Conservation (phyloP, 2,113 vertebrate genomes). For the Edolisoma coerulescens region DNA sequence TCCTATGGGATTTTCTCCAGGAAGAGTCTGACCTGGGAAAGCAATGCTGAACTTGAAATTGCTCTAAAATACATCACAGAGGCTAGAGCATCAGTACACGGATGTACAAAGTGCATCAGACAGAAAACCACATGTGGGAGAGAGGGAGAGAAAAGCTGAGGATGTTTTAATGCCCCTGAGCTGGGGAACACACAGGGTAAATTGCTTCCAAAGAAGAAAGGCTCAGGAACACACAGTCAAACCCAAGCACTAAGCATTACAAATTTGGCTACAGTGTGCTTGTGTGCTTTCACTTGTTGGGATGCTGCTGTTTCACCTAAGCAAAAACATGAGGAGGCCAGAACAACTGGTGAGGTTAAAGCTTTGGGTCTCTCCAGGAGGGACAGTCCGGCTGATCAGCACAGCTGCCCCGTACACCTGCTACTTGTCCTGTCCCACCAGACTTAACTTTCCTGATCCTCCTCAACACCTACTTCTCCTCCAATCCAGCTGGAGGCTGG, state of each 20-base stretch:
- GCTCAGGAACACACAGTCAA: not conserved
- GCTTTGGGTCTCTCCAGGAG: not conserved
- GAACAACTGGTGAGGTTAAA: not conserved
- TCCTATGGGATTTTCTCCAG: not conserved
- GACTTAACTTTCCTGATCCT: not conserved
- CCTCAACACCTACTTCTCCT: not conserved
- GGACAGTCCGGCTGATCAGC: rapidly evolving
- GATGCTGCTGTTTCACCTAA: not conserved
- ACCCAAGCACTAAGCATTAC: not conserved
- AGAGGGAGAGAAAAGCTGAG: not conserved
- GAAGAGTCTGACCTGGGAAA: not conserved
- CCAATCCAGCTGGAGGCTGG: not conserved
- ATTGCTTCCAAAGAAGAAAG: not conserved
- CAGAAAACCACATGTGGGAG: not conserved
- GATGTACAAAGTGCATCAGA: not conserved
- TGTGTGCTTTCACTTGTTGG: not conserved
- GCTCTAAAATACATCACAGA: not conserved
- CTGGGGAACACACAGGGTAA: not conserved
- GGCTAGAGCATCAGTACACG: not conserved
- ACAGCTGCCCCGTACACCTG: rapidly evolving
- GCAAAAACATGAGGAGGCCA: not conserved
- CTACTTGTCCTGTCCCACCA: rapidly evolving
- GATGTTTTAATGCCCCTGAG: not conserved
- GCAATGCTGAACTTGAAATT: not conserved
- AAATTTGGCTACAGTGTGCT: not conserved